Percentiles rank a stretch among this genome's conserved stretches.
Evolutionary conservation across 2,797 vertebrate species (phyloP).

Genomic region (Trichosurus vulpecula): DNA sequence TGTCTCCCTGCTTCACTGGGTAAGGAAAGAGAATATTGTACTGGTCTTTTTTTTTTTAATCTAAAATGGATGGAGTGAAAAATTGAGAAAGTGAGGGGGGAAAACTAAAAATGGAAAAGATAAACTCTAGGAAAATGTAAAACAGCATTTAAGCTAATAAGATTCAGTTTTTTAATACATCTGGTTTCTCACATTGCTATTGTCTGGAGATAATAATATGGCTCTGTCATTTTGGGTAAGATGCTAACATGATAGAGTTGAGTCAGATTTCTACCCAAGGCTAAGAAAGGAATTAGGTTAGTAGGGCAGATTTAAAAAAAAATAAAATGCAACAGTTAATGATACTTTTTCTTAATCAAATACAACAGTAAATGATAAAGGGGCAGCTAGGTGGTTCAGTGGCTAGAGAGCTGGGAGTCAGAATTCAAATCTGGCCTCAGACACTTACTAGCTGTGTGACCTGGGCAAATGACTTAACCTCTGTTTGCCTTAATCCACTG

Average conservation of each 20-base stretch:
- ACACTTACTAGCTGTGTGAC: background rate
- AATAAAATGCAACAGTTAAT: constrained; percentile 16
- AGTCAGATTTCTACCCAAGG: constrained; percentile 14
- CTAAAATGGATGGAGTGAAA: background rate
- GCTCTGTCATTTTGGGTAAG: background rate
- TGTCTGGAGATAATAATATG: background rate
- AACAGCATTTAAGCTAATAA: background rate
- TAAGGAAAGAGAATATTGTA: background rate
- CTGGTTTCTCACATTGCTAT: constrained; percentile 7
- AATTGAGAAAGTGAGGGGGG: background rate
- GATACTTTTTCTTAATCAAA: background rate
- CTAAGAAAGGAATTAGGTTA: constrained; percentile 11
- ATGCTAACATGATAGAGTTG: background rate
- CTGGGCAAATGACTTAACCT: background rate
- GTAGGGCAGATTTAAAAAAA: background rate
- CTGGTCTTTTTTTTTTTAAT: background rate
- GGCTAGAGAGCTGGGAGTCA: background rate
- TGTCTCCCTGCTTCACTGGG: background rate
- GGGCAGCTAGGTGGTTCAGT: background rate
- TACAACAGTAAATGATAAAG: background rate
- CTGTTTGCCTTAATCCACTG: background rate
- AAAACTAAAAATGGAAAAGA: background rate
- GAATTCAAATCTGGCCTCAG: background rate
- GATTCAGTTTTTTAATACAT: constrained; percentile 8
- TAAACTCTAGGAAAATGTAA: background rate